phyloP scores from a whole-genome alignment of 2,888 invertebrate genomes.

The Ellobium chinense region DNA sequence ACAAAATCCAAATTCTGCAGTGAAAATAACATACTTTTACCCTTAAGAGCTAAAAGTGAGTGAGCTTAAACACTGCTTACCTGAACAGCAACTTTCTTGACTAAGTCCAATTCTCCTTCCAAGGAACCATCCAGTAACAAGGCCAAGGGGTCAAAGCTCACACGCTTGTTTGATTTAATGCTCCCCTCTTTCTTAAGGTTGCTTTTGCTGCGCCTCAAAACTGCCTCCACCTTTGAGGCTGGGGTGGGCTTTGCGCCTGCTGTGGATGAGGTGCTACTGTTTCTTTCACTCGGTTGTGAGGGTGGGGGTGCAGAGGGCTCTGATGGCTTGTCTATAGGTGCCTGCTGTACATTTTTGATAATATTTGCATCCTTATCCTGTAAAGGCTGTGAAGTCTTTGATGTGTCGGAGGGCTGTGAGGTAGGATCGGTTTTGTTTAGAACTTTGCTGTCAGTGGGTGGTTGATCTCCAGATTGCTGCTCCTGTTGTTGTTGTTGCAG shows the following conservation, averaged over 20 bases:
- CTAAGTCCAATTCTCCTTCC: constrained; percentile 98
- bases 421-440: background rate
- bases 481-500: background rate
- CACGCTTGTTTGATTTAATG: constrained; percentile 81
- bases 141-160: constrained; percentile 98
- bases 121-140: constrained; percentile 97
- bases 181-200: constrained; percentile 81
- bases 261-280: background rate
- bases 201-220: constrained; percentile 64
- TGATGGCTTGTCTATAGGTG: constrained; percentile 2
- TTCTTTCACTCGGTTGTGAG: background rate
- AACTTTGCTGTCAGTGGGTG: constrained; percentile 21
- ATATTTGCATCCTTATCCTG: background rate
- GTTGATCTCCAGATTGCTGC: constrained; percentile 25
- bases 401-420: background rate
- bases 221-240: constrained; percentile 40
- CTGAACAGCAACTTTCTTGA: constrained; percentile 93
- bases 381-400: background rate
- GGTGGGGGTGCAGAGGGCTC: background rate
- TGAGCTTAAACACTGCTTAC: no score
- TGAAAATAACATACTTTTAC: no score
- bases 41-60: no score
- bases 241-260: constrained; percentile 31
- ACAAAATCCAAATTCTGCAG: no score
- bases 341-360: background rate